Base-by-base conservation (phyloP, 2,888 invertebrate genomes). In the Plutella xylostella region DNA sequence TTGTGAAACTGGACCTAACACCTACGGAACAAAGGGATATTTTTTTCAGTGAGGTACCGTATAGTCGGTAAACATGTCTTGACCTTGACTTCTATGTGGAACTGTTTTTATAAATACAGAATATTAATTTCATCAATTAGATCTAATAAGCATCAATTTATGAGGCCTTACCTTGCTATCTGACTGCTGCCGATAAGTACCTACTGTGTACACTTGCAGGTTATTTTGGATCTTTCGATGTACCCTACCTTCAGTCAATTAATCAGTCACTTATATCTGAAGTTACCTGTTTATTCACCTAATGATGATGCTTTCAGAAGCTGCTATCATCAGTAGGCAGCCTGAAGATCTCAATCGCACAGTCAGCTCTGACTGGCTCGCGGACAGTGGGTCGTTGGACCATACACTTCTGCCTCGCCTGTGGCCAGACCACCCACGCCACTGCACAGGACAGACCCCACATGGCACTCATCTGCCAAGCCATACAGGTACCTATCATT, bases 1-100 rank as follows among this genome's bases (percentile, higher is more conserved):
- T 85, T 56, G 84, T 80, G 55, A 84, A 84, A 63, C 68, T 88
- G 63, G 85, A 86, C 60, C 67, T 90, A 63, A 75, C 85, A 61
- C 72, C 82, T 52, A 70, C 72, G 57, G 89, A 89, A 75, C 85
- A 84, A 71, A 84, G 84, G 65, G 88, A 90, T 77, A 71, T 68
- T 58, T 90, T 90, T 82, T 90, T 90, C 77, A 85, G 85, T 64
- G 87, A 89, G 86, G 90, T 90, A 85, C 62, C 58, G 47, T 51
- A 50, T 51, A 55, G 58, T 75, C 70, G 62, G 68, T 77, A 75
- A 74, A 75, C 72, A 74, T 71, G 62, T 72, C 61, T 68, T 71
- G 77, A 75, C 78, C 77, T 82, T 83, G 80, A 77, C 61, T 65
- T 60, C 51, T 52, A n/a, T n/a, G 58, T 59, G 65, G 61, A 56